A percentile compares a stretch with the other conserved stretches of the same genome.
Evolutionary conservation across 2,797 vertebrate genomes (phyloP).

Genomic region (Furcifer pardalis): DNA sequence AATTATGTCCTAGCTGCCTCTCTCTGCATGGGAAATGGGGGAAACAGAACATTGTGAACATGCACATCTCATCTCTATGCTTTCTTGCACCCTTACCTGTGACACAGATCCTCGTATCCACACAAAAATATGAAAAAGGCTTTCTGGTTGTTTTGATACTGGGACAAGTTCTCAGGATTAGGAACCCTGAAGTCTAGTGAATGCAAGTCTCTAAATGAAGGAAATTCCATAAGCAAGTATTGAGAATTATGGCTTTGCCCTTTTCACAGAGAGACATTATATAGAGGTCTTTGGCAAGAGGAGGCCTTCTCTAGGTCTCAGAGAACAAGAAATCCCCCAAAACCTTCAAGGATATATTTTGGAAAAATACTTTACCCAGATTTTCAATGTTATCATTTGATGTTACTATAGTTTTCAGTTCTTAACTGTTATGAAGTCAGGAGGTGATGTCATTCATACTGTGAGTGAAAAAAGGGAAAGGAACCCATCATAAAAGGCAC

Average conservation of each 20-base stretch:
- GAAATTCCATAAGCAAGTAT: background rate
- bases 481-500: background rate
- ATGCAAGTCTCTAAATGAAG: background rate
- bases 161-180: too few species aligned
- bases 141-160: background rate
- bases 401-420: background rate
- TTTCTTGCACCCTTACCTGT: background rate
- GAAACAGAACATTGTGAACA: background rate
- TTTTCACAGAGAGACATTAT: background rate
- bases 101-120: background rate
- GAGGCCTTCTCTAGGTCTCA: background rate
- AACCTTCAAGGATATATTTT: background rate
- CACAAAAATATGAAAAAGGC: background rate
- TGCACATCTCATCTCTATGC: background rate
- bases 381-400: background rate
- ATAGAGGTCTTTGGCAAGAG: background rate
- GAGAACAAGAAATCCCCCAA: background rate
- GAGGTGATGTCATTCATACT: background rate
- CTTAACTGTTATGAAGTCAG: background rate
- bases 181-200: background rate
- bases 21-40: background rate
- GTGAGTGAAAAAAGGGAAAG: background rate
- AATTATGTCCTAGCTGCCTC: background rate
- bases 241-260: background rate
- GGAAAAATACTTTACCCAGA: too few species aligned